A percentile compares a stretch with the other conserved stretches of the same genome.
Conservation (phyloP, 2,888 invertebrate genomes). For the Limnephilus marmoratus region DNA sequence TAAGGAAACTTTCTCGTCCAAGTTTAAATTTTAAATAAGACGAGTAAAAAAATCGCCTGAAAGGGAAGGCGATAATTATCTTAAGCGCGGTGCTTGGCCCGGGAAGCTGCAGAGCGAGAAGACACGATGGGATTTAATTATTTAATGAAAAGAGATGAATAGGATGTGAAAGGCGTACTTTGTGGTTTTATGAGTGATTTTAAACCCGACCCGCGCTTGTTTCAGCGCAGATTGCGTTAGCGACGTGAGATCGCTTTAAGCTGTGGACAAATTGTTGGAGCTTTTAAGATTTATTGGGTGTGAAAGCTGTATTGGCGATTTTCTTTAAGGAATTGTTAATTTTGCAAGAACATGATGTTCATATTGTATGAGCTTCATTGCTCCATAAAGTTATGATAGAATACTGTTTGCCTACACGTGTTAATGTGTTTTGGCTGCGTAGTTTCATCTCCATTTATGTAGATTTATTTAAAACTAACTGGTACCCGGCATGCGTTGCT, state of each 20-base stretch:
- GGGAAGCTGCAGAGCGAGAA: slow-evolving; percentile 45
- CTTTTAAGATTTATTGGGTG: neutral
- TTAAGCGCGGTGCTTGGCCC: slow-evolving; percentile 51
- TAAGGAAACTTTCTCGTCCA: slow-evolving; percentile 59
- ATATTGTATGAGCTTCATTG: neutral
- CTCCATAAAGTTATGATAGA: neutral
- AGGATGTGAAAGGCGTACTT: slow-evolving; percentile 54
- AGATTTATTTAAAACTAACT: too few relatives aligned
- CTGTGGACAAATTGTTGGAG: neutral
- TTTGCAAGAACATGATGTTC: neutral
- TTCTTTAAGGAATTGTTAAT: neutral
- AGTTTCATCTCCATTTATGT: too few relatives aligned
- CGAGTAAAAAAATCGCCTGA: slow-evolving; percentile 49
- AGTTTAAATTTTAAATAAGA: slow-evolving; percentile 63
- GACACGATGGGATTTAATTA: slow-evolving; percentile 62
- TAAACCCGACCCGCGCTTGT: slow-evolving; percentile 50
- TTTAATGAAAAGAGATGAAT: slow-evolving; percentile 64
- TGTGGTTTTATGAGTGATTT: slow-evolving; percentile 56
- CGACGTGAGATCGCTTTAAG: neutral
- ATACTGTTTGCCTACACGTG: neutral
- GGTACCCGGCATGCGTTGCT: too few relatives aligned
- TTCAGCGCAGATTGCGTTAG: slow-evolving; percentile 13
- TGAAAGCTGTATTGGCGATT: neutral
- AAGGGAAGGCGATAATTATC: slow-evolving; percentile 64
- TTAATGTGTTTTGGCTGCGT: too few relatives aligned